These are phyloP conservation scores for Tetanocera ferruginea DNA, from an alignment of 2,888 invertebrate genomes.

Conservation along the genomic window DNA sequence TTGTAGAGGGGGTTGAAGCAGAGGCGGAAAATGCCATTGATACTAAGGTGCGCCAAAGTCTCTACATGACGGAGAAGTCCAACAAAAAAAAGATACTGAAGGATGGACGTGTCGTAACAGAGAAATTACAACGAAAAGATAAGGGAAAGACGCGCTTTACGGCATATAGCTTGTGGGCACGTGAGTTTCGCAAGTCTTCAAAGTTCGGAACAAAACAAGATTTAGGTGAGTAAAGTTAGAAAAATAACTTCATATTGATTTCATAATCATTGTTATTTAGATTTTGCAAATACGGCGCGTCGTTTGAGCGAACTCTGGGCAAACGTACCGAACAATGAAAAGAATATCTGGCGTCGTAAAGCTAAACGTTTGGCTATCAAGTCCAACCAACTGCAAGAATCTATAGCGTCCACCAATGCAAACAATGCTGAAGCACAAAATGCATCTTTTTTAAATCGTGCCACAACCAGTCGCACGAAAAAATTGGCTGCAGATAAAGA, in stretches of 20 bases:
- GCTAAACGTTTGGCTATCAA: conserved; percentile 74
- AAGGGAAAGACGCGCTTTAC: conserved; percentile 86
- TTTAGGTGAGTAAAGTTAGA: conserved; percentile 50
- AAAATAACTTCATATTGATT: background rate
- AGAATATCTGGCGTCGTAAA: conserved; percentile 84
- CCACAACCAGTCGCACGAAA: conserved; percentile 63
- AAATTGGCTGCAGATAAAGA: conserved; percentile 61
- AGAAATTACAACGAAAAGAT: conserved; percentile 83
- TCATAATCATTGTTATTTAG: conserved; percentile 63
- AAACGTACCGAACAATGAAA: conserved; percentile 78
- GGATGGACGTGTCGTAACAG: conserved; percentile 74
- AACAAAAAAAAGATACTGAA: conserved; percentile 81
- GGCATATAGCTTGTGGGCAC: conserved; percentile 93
- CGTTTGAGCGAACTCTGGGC: conserved; percentile 91
- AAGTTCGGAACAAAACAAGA: conserved; percentile 53
- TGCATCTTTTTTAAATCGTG: conserved; percentile 59
- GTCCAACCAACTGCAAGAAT: conserved; percentile 55
- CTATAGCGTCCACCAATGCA: conserved; percentile 42
- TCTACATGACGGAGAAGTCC: conserved; percentile 86
- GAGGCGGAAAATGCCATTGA: conserved; percentile 55
- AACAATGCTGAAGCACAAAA: conserved; percentile 7
- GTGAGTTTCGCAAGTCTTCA: conserved; percentile 79
- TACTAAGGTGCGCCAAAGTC: conserved; percentile 65
- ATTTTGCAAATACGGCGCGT: conserved; percentile 87
- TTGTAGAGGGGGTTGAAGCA: conserved; percentile 62